phyloP scores from a whole-genome alignment of 2,888 invertebrate species.

The Caenorhabditis sp. region DNA sequence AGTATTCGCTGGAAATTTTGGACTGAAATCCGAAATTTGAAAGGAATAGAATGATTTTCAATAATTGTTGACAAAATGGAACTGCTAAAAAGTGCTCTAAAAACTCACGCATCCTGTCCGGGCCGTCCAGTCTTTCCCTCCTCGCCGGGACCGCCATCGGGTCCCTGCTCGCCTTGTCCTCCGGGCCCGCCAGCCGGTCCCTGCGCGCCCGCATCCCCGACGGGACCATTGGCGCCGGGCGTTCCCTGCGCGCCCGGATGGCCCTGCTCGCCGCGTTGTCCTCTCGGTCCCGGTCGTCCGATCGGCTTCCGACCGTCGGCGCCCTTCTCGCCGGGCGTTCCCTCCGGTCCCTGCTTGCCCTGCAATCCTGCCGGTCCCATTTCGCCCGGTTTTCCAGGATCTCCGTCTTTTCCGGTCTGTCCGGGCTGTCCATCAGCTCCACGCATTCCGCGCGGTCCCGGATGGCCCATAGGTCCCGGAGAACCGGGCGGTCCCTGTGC shows the following conservation, averaged over 20 bases:
- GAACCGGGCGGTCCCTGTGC: slow-evolving; percentile 64
- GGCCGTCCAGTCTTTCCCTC: slow-evolving; percentile 61
- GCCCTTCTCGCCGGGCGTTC: slow-evolving; percentile 62
- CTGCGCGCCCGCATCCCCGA: slow-evolving; percentile 52
- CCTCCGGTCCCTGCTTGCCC: slow-evolving; percentile 59
- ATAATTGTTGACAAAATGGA: neutral
- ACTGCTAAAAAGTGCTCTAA: neutral
- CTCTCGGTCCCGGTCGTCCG: slow-evolving; percentile 63
- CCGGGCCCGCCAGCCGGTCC: slow-evolving; percentile 64
- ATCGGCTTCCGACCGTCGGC: slow-evolving; percentile 59
- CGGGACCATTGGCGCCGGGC: slow-evolving; percentile 49
- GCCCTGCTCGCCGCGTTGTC: slow-evolving; percentile 58
- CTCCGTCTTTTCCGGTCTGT: slow-evolving; percentile 59
- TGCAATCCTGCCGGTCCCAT: slow-evolving; percentile 58
- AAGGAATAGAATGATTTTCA: neutral
- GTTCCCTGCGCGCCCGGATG: slow-evolving; percentile 59
- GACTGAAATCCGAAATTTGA: neutral
- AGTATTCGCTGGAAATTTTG: slow-evolving; percentile 53
- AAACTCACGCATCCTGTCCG: slow-evolving; percentile 58
- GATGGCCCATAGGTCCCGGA: slow-evolving; percentile 62
- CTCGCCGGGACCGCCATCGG: slow-evolving; percentile 55
- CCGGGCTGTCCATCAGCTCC: slow-evolving; percentile 63
- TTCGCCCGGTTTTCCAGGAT: slow-evolving; percentile 67
- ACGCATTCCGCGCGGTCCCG: slow-evolving; percentile 63
- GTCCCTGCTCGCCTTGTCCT: slow-evolving; percentile 50